Base-by-base conservation (phyloP, 2,888 invertebrate genomes). In the Leucophenga maculata region DNA sequence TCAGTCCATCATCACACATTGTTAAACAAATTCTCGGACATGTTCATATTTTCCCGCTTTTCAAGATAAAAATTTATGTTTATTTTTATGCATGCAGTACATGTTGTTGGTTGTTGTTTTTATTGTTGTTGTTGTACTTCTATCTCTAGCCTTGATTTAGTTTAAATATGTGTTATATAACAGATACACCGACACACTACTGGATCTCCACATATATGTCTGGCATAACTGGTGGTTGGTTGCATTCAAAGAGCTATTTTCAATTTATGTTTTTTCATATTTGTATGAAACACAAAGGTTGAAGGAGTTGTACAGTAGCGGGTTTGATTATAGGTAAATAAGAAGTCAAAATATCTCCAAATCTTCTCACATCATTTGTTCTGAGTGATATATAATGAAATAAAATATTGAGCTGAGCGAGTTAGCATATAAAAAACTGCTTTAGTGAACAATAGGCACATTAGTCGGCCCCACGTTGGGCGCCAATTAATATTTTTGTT, bases 61-160 rank as follows among this genome's bases (percentile, higher is more conserved):
- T 67, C 77, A 77, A 75, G 80, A 80, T 82, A 80, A 80, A 80
- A 78, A 80, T 80, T 80, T 82, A 82, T 80, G 79, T 79, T 79
- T 79, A 82, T 80, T 80, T 79, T 80, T 82, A 80, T 82, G 78
- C 18, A 50, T 69, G 66, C 73, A 65, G 70, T 69, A n/a, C n/a
- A n/a, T n/a, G n/a, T 73, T 70, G 32, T 59, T 70, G 66, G 74
- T 72, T 70, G 67, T 77, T 75, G 78, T 82, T 82, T 78, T 1
- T 13, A 79, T 67, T 69, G 78, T 77, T 75, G 77, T n/a, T 50
- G 50, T 50, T 14, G 6, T 50, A 14, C 6, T 6, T 46, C 75
- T 75, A 78, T 74, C 79, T 74, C 65, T 60, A 62, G 68, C 68
- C 75, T 80, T 80, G 79, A 82, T 80, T 80, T 82, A 82, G 78